Base-by-base conservation (phyloP, 2,113 vertebrate genomes). In the Pipra filicauda region DNA sequence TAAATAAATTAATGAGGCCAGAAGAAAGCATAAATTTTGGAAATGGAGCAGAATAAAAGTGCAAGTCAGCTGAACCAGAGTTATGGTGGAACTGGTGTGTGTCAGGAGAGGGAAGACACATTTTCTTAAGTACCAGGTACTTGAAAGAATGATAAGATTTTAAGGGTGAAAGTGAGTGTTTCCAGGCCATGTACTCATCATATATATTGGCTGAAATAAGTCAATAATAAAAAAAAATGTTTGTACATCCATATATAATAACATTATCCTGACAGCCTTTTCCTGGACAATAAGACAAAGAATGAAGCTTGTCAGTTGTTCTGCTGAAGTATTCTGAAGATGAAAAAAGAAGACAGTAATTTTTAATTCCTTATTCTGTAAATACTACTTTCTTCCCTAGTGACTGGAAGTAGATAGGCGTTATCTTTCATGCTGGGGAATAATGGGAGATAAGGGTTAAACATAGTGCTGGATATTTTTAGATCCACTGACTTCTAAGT, bases 111-210 rank as follows among this genome's bases (percentile, higher is more conserved):
- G 17, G 48, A 91, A 85, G 52, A 77, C 27, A 71, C 16, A 6
- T 88, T 76, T 93, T 79, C 73, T 64, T 15, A 48, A 79, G 71
- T 88, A 83, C 31, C 19, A 67, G 33, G 55, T 71, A 64, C 78
- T 90, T 91, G 48, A 80, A 93, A 85, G 62, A 48, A 72, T 72
- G 57, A 64, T 86, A 94, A 93, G 67, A 90, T 83, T 95, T 96
- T 90, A 71, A 86, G 43, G 30, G 82, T 91, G 82, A 80, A 96
- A 91, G 54, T 88, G 67, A 93, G 49, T 67, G 64, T 88, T 93
- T 84, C 78, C 82, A 96, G 82, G 43, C 43, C 46, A n/a, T 13
- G 55, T 52, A 35, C 43, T 94, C 30, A 61, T 89, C 31, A 33
- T 70, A 58, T 58, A 51, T 24, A 16, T 43, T 66, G 62, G 16